phyloP scores from a whole-genome alignment of 2,888 invertebrate genomes.

The Rhingia campestris region DNA sequence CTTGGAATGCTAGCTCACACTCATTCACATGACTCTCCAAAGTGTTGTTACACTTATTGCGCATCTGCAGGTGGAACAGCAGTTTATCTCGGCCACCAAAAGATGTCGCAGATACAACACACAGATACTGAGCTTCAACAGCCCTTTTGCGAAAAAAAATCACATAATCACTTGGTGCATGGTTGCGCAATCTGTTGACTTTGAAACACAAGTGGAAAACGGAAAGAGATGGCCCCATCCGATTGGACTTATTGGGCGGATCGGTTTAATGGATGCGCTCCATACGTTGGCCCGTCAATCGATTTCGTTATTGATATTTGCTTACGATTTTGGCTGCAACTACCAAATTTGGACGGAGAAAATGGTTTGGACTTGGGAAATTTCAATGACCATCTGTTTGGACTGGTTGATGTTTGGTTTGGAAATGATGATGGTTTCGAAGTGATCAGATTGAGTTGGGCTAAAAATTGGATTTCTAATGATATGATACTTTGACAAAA shows the following conservation, averaged over 20 bases:
- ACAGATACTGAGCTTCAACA: not conserved
- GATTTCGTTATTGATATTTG: constrained; percentile 48
- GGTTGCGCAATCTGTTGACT: constrained; percentile 5
- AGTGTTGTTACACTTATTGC: constrained; percentile 43
- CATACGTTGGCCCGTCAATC: constrained; percentile 38
- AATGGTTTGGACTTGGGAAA: constrained; percentile 40
- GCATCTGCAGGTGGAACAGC: constrained; percentile 67
- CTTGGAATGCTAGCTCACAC: not conserved
- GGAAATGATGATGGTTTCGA: too few relatives aligned
- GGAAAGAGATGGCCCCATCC: constrained; percentile 5
- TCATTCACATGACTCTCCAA: constrained; percentile 35
- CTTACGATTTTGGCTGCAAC: constrained; percentile 47
- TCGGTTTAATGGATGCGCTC: constrained; percentile 49
- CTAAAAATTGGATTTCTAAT: too few relatives aligned
- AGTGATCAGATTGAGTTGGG: too few relatives aligned
- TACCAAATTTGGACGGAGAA: constrained; percentile 52
- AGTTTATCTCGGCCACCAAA: constrained; percentile 28
- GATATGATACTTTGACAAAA: too few relatives aligned
- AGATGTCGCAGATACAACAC: not conserved
- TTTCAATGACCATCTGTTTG: constrained; percentile 50
- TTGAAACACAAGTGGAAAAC: not conserved
- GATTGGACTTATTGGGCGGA: constrained; percentile 50
- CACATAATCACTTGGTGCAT: not conserved
- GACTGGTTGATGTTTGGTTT: too few relatives aligned
- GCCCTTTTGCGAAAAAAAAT: constrained; percentile 24